Conservation (phyloP, 1,140 invertebrate genomes). For the Drosophila quadrilineata region DNA sequence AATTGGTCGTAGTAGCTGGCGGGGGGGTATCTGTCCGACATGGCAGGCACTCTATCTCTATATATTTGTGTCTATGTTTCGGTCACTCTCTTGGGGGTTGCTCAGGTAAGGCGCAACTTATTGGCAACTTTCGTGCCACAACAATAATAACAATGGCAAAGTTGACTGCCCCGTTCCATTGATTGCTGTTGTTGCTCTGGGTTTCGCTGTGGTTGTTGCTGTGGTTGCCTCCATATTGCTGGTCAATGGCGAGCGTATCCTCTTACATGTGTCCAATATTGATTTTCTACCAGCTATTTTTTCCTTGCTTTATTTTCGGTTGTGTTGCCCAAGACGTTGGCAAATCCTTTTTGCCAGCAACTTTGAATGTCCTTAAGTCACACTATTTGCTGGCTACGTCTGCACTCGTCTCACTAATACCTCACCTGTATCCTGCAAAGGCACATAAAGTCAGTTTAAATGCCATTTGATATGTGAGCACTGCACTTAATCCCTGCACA, state of each 20-base stretch:
- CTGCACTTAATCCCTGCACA: conserved; percentile 32
- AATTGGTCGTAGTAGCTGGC: conserved; percentile 67
- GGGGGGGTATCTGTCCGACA: conserved; percentile 66
- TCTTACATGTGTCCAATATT: conserved; percentile 68
- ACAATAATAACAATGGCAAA: conserved; percentile 39
- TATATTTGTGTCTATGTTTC: background rate
- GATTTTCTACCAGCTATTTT: conserved; percentile 57
- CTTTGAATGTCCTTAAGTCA: conserved; percentile 49
- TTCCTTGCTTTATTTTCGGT: background rate
- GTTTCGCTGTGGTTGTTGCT: conserved; percentile 1
- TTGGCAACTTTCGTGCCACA: conserved; percentile 32
- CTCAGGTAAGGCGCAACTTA: background rate
- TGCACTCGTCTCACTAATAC: background rate
- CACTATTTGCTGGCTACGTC: conserved; percentile 38
- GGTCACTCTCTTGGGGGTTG: too few species aligned
- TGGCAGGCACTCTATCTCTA: background rate
- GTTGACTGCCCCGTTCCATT: conserved; percentile 42
- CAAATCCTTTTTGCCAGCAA: conserved; percentile 49
- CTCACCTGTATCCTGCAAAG: conserved; percentile 3
- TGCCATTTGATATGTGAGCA: conserved; percentile 3
- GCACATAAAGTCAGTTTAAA: conserved; percentile 7
- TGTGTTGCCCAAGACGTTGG: too few species aligned
- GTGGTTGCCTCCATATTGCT: conserved; percentile 46
- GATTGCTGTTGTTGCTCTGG: background rate
- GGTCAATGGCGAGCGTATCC: conserved; percentile 46